Conservation (phyloP, 1,140 invertebrate species). For the Arion vulgaris region DNA sequence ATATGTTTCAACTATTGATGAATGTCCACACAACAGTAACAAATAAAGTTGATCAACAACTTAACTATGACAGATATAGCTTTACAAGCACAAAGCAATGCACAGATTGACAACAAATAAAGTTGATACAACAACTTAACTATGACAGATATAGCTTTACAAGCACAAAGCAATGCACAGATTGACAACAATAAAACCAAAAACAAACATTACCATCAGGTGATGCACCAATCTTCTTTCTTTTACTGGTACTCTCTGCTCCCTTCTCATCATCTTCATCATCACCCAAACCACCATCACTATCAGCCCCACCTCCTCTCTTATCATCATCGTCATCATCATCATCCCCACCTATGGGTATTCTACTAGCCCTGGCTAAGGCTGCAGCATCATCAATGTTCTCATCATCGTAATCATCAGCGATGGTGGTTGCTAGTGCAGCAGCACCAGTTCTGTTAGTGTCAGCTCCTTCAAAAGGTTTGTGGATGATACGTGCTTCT, state of each 20-base stretch:
- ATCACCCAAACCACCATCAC: conserved; percentile 27
- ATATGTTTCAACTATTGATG: no score
- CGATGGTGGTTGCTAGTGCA: not conserved
- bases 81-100: no score
- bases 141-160: no score
- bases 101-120: no score
- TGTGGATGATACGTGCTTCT: conserved; percentile 3
- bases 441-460: conserved; percentile 30
- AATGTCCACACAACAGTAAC: no score
- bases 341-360: conserved; percentile 11
- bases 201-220: conserved; percentile 27
- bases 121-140: no score
- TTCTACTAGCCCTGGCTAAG: conserved; percentile 9
- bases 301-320: conserved; percentile 27
- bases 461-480: conserved; percentile 34
- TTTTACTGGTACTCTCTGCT: conserved; percentile 15
- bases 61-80: no score
- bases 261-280: conserved; percentile 41
- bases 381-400: conserved; percentile 34
- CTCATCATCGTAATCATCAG: conserved; percentile 28
- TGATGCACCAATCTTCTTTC: conserved; percentile 29
- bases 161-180: not conserved
- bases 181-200: not conserved
- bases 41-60: no score
- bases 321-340: conserved; percentile 37